A percentile compares a stretch with the other conserved stretches of the same genome.
Evolutionary conservation across 2,797 vertebrate species (phyloP).

Genomic region (Toxotes lorentzi): DNA sequence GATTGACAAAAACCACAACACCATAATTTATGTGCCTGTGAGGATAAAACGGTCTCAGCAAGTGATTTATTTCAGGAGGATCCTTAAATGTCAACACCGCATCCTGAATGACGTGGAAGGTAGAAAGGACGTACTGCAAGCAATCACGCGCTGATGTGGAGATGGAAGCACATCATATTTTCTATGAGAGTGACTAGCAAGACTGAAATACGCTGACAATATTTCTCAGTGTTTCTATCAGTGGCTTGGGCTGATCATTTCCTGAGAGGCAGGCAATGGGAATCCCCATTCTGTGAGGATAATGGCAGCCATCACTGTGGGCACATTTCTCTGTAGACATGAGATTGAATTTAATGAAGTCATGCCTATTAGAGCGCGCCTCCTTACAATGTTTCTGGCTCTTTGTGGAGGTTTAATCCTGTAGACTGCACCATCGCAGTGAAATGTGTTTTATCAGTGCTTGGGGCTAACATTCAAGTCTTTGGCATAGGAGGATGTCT

Average conservation of each 20-base stretch:
- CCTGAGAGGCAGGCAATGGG: slow-evolving; percentile 25
- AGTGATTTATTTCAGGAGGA: slow-evolving; percentile 13
- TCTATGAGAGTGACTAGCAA: not conserved
- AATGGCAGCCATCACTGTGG: slow-evolving; percentile 49
- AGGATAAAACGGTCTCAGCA: not conserved
- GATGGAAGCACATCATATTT: not conserved
- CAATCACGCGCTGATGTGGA: not conserved
- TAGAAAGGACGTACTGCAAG: not conserved
- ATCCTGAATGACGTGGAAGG: not conserved
- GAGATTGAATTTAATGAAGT: slow-evolving; percentile 79
- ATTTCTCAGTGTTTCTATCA: slow-evolving; percentile 33
- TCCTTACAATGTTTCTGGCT: slow-evolving; percentile 60
- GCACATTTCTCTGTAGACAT: slow-evolving; percentile 61
- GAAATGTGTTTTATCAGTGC: slow-evolving; percentile 64
- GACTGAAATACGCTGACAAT: not conserved
- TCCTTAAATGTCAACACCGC: slow-evolving; percentile 11
- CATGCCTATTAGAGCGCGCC: slow-evolving; percentile 71
- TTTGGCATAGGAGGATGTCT: slow-evolving; percentile 44
- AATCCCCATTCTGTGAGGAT: slow-evolving; percentile 46
- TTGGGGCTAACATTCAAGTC: slow-evolving; percentile 49
- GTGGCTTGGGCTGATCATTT: slow-evolving; percentile 42
- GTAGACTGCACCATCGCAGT: slow-evolving; percentile 52
- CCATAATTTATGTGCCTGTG: slow-evolving; percentile 18
- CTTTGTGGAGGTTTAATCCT: slow-evolving; percentile 77
- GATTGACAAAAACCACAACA: slow-evolving; percentile 36